These are phyloP conservation scores for Cremastobaeus sp. DNA, from an alignment of 2,888 invertebrate species.

Conservation along the genomic window DNA sequence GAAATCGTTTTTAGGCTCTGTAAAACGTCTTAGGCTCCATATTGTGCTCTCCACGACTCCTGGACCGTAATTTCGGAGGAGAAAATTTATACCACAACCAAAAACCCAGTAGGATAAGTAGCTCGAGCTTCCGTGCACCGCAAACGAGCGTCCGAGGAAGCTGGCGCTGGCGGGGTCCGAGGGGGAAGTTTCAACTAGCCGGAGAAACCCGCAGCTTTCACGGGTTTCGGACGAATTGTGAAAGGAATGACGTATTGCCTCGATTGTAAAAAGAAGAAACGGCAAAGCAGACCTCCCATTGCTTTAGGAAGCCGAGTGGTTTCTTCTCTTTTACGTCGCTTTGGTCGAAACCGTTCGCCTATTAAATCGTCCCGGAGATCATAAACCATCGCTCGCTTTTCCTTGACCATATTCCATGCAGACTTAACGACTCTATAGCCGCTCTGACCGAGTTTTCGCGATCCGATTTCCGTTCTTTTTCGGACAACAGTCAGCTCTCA, in stretches of 20 bases:
- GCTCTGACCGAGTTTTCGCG: constrained; percentile 43
- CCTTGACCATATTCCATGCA: constrained; percentile 37
- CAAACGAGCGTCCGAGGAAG: constrained; percentile 60
- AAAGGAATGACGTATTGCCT: constrained; percentile 74
- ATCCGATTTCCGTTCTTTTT: constrained; percentile 14
- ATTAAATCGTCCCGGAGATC: constrained; percentile 69
- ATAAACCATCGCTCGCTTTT: constrained; percentile 61
- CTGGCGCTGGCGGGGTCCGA: constrained; percentile 24
- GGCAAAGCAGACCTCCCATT: constrained; percentile 70
- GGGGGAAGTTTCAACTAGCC: no score
- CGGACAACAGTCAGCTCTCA: constrained; percentile 18
- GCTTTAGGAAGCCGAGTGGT: constrained; percentile 58
- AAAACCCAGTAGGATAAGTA: constrained; percentile 71
- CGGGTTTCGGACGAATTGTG: constrained; percentile 73
- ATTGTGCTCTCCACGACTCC: constrained; percentile 16
- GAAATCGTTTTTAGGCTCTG: constrained; percentile 38
- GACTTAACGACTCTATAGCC: constrained; percentile 44
- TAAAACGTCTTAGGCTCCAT: constrained; percentile 20
- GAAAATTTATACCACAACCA: constrained; percentile 67
- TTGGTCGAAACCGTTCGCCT: constrained; percentile 70
- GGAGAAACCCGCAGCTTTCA: constrained; percentile 68
- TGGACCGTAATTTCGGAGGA: constrained; percentile 51
- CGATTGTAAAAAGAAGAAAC: constrained; percentile 65
- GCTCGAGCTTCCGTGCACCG: constrained; percentile 67
- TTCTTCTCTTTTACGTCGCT: constrained; percentile 64